Conservation (phyloP, 2,888 invertebrate species). For the Hartigia nigra region DNA sequence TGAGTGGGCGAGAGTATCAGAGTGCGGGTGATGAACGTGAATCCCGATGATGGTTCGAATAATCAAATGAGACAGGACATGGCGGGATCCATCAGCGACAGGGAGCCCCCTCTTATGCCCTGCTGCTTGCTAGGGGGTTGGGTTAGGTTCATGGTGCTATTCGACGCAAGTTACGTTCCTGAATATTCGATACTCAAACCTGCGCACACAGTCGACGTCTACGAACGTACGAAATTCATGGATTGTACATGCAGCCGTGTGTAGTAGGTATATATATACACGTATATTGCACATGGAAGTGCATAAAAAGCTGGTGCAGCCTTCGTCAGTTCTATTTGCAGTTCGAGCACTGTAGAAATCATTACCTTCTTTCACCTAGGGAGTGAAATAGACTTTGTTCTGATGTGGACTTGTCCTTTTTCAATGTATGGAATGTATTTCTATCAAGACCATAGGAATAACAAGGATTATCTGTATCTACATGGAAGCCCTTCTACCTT, state of each 20-base stretch:
- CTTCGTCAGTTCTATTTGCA: no score
- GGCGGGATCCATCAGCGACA: neutral
- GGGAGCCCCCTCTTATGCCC: neutral
- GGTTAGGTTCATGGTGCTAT: slow-evolving; percentile 14
- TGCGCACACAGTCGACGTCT: neutral
- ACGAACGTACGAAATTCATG: neutral
- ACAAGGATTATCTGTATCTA: neutral
- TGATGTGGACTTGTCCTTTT: no score
- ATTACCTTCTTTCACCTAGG: no score
- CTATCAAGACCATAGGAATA: neutral
- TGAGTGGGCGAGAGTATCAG: neutral
- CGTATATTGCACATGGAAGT: neutral
- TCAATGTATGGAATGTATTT: neutral
- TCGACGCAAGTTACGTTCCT: slow-evolving; percentile 20
- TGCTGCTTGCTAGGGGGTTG: slow-evolving; percentile 20
- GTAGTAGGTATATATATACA: neutral
- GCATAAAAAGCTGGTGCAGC: neutral
- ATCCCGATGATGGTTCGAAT: slow-evolving; percentile 44
- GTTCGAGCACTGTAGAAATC: no score
- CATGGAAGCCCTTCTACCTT: no score
- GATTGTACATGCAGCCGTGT: neutral
- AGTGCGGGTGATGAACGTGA: slow-evolving; percentile 13
- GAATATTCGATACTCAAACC: slow-evolving; percentile 23
- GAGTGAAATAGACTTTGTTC: no score
- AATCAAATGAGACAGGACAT: slow-evolving; percentile 37